Percentiles rank a stretch among this genome's conserved stretches.
These are phyloP conservation scores for Napeogenes inachia DNA, from an alignment of 2,888 invertebrate genomes.

Conservation along the genomic window DNA sequence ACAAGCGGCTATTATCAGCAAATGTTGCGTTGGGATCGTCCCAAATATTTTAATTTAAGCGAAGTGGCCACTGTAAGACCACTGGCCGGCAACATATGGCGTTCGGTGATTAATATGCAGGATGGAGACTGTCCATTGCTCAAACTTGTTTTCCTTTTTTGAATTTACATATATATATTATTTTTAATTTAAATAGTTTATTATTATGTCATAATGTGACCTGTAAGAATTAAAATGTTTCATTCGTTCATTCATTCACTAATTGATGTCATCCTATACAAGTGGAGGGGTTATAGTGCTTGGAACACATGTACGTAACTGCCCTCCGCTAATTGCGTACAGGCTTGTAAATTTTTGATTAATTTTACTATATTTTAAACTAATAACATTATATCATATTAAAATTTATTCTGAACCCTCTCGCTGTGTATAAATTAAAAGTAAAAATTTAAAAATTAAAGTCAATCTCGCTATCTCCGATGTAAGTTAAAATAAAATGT, in stretches of 20 bases:
- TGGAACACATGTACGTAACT: conserved; percentile 17
- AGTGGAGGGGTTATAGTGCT: conserved; percentile 4
- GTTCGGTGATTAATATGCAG: conserved; percentile 71
- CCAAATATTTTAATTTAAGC: conserved; percentile 70
- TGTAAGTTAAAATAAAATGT: conserved; percentile 73
- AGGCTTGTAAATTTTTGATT: conserved; percentile 2
- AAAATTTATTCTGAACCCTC: neutral
- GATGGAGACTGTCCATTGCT: conserved; percentile 48
- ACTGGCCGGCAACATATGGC: conserved; percentile 52
- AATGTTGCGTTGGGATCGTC: conserved; percentile 48
- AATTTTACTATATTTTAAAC: conserved; percentile 2
- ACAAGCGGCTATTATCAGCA: conserved; percentile 53
- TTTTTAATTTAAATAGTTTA: neutral
- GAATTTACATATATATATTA: conserved; percentile 21
- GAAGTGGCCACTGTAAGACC: conserved; percentile 37
- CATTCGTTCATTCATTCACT: too few relatives aligned
- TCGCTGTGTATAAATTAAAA: neutral
- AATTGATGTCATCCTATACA: neutral
- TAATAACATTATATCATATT: neutral
- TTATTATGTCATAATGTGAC: too few relatives aligned
- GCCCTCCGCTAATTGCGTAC: conserved; percentile 18
- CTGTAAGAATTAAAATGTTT: too few relatives aligned
- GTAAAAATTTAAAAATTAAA: conserved; percentile 37
- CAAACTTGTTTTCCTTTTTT: conserved; percentile 48
- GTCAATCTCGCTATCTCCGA: conserved; percentile 63